Conservation (phyloP, 2,113 vertebrate species). For the Gavialis gangeticus region DNA sequence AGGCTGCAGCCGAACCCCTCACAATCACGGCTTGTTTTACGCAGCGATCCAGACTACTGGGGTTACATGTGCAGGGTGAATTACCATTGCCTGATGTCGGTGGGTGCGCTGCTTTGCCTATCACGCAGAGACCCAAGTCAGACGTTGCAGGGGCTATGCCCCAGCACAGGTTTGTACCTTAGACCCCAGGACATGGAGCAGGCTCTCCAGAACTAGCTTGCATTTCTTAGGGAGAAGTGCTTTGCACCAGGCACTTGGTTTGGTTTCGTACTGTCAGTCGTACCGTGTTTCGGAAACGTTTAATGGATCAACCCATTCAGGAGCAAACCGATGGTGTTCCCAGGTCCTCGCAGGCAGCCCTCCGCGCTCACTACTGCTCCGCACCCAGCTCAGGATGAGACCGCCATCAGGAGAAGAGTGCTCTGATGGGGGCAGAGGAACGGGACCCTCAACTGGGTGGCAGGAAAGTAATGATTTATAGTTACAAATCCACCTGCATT, state of each 20-base stretch:
- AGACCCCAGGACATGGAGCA: not conserved
- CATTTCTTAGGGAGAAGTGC: not conserved
- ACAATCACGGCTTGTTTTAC: not conserved
- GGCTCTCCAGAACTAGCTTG: not conserved
- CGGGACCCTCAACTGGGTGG: constrained; percentile 2
- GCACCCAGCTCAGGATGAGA: not conserved
- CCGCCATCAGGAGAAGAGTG: not conserved
- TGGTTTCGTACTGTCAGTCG: not conserved
- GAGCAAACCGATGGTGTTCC: not conserved
- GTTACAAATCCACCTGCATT: not conserved
- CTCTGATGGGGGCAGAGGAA: not conserved
- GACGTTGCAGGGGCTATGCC: not conserved
- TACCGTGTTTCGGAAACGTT: not conserved
- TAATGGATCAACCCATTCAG: not conserved
- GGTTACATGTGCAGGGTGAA: not conserved
- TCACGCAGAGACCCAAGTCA: not conserved
- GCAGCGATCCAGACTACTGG: not conserved
- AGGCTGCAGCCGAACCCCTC: no score
- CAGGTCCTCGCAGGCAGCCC: constrained; percentile 7
- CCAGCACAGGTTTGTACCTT: not conserved
- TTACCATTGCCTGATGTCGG: not conserved
- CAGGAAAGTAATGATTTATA: constrained; percentile 15
- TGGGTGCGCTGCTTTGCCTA: not conserved
- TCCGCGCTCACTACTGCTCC: constrained; percentile 7
- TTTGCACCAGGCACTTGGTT: not conserved